Evolutionary conservation across 2,888 invertebrate species (phyloP), one percentile per base, ranked within the genome.

Genomic region (Zygothrica quintamaculata): DNA sequence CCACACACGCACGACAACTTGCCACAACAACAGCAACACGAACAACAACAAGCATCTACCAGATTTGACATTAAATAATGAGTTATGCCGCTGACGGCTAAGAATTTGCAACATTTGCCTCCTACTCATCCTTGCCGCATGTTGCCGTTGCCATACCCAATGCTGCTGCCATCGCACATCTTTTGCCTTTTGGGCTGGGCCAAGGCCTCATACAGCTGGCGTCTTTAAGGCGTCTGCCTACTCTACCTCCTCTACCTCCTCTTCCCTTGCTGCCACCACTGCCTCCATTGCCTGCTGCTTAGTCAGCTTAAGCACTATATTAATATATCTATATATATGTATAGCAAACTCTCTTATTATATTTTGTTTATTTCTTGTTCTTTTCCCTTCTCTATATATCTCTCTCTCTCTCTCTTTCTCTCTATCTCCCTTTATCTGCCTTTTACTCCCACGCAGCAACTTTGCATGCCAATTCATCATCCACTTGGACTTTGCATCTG

Each of bases 31-130:
- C 33, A 33, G 15, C 31, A 13, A 1, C 33, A 18, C 0, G 43
- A 31, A 7, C 56, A 56, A n/a, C 25, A 46, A 26, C 48, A 65
- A 74, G 69, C 62, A 70, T 76, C 77, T 84, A 74, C 74, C 69
- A 74, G 86, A 77, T 80, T 82, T 82, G 82, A 82, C 82, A 86
- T 86, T 82, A 82, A 82, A 86, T 82, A 86, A 82, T 82, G 82
- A 82, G 82, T 84, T 84, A 80, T 79, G 74, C 82, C 62, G 73
- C 78, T 80, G 85, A 84, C 71, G 71, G 53, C 66, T 77, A 65
- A 78, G 82, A 74, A 85, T 82, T 81, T 69, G 80, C 82, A 81
- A 76, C 76, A 71, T 79, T 77, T 42, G 50, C 15, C n/a, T 33
- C 11, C 39, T 16, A 6, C 50, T 26, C 46, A 26, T 29, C 36